Conservation (phyloP, 92 coral and sea anemone genomes). For the Epizoanthus rinbou region DNA sequence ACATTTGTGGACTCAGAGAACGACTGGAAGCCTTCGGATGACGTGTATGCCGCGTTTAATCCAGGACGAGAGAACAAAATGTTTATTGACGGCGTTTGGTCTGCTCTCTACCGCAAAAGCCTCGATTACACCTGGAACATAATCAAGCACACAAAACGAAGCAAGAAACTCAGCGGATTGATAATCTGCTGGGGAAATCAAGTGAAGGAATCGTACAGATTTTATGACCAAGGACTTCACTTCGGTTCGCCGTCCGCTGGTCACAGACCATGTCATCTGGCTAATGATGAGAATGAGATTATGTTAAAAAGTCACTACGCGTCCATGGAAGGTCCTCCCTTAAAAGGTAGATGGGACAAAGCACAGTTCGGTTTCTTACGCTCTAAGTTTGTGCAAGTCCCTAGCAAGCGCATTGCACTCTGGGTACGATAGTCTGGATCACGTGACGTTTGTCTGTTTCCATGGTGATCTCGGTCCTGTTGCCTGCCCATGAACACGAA, state of each 20-base stretch:
- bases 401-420: constrained; percentile 59
- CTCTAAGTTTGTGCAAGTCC: constrained; percentile 50
- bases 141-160: constrained; percentile 39
- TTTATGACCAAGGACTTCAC: constrained; percentile 63
- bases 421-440: constrained; percentile 50
- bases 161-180: constrained; percentile 47
- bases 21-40: constrained; percentile 61
- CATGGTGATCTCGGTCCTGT: background rate
- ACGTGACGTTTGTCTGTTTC: background rate
- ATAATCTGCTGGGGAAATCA: constrained; percentile 60
- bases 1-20: constrained; percentile 51
- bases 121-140: constrained; percentile 63
- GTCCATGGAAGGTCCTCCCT: constrained; percentile 38
- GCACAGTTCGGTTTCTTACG: constrained; percentile 63
- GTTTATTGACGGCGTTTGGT: constrained; percentile 54
- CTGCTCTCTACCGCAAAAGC: constrained; percentile 38
- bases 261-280: constrained; percentile 56
- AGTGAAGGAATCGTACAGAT: constrained; percentile 52
- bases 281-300: constrained; percentile 58
- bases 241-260: constrained; percentile 50
- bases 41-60: constrained; percentile 62
- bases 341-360: constrained; percentile 52
- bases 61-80: constrained; percentile 45
- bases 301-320: constrained; percentile 68
- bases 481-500: background rate